These are phyloP conservation scores for Sula dactylatra DNA, from an alignment of 2,113 vertebrate genomes.

Conservation along the genomic window DNA sequence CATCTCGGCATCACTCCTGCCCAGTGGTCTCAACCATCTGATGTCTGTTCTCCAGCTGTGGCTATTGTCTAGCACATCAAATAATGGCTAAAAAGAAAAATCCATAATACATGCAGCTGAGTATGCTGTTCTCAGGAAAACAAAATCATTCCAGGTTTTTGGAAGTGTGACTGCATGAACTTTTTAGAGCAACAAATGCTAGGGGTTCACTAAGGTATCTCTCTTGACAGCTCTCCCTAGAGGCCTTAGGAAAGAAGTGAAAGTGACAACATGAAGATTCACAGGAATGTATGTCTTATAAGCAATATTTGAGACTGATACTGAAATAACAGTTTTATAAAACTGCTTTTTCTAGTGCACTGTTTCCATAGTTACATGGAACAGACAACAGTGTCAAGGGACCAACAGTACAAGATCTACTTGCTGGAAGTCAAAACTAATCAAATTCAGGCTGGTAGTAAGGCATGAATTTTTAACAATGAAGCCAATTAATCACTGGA, in stretches of 20 bases:
- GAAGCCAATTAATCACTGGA: not conserved
- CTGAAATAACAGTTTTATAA: not conserved
- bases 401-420: not conserved
- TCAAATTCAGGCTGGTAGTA: not conserved
- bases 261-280: not conserved
- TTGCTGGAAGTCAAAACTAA: not conserved
- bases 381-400: not conserved
- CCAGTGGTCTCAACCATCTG: not conserved
- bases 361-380: not conserved
- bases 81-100: not conserved
- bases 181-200: not conserved
- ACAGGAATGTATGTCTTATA: not conserved
- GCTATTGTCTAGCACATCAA: not conserved
- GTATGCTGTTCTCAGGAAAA: not conserved
- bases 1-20: not conserved
- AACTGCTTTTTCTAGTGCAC: not conserved
- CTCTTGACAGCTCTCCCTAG: not conserved
- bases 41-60: not conserved
- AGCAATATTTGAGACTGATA: not conserved
- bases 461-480: not conserved
- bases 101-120: not conserved
- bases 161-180: not conserved
- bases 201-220: not conserved
- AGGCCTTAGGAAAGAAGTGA: not conserved
- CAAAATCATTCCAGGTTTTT: not conserved